Base-by-base conservation (phyloP, 2,113 vertebrate genomes). In the Callipepla squamata region DNA sequence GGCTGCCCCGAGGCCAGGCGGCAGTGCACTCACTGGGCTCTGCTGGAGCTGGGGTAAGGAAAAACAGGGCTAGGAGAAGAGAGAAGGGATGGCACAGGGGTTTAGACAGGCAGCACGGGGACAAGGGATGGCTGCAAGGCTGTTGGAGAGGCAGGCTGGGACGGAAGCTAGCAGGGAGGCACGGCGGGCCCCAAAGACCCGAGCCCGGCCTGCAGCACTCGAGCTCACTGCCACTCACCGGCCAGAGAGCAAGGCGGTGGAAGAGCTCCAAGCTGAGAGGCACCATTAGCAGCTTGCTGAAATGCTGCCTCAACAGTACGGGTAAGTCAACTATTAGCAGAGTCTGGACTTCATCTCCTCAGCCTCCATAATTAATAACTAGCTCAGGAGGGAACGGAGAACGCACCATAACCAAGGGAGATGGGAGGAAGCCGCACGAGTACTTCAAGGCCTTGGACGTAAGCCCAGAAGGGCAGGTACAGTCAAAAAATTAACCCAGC, bases 291-390 rank as follows among this genome's bases (percentile, higher is more conserved):
- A 89, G 50, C 40, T 69, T 81, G 34, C 63, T 66, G 78, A 79
- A 85, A 85, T 2, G 59, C 70, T 77, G 3, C 63, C 74, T 92
- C 62, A 87, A 16, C 68, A 87, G 55, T 75, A 50, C 0, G 0
- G 34, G 67, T 18, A 92, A 91, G 78, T 80, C 74, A 95, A 85
- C 66, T 83, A 85, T 96, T 92, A 95, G 91, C 74, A 84, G 67
- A 93, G 45, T 7, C 89, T 77, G 92, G 87, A 61, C 30, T 92
- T 87, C 75, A 67, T 92, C 91, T 89, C 79, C 70, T 92, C 63
- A 50, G 89, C 32, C 55, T 93, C 91, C 87, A 89, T 96, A 93
- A 94, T 96, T 94, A 96, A 95, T 91, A 95, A 96, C 59, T 8
- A 91, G 94, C 78, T 91, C 89, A 80, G 62, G 57, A 82, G 87